Evolutionary conservation across 2,113 vertebrate species (phyloP), one percentile per base, ranked within the genome.

Genomic region (Semnornis frantzii): DNA sequence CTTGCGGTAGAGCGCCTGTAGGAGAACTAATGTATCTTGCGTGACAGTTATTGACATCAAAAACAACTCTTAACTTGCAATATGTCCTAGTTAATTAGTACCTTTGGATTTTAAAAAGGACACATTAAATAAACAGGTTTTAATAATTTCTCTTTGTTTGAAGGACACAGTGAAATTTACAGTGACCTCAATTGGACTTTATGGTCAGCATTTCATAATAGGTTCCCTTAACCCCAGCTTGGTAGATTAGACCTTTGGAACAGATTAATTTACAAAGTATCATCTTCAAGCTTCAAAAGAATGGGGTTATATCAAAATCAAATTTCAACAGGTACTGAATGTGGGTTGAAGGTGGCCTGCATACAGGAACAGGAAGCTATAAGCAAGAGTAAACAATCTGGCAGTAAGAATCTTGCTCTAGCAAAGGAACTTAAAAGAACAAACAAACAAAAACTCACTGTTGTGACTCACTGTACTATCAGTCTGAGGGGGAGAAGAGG

Each of bases 11-110:
- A 88, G 18, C 92, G 81, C 65, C 83, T 65, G 65, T 89, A 95
- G 92, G 71, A 85, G 68, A 93, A 86, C 20, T 80, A 91, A 95
- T 95, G 70, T 52, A 77, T 95, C 63, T 95, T 95, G 39, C 72
- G 77, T 87, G 72, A 93, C 76, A 94, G 82, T 89, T 96, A 94
- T 33, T 97, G 95, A 94, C 76, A 94, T 76, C 81, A 79, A 55
- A 72, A 78, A 89, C 79, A 57, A 72, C 46, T 94, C 76, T n/a
- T 42, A 93, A 91, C 73, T 82, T 92, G 70, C 74, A 95, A 69
- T 48, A 81, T 18, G 46, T 96, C 42, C 82, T 59, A 87, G 44
- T 92, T 95, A 97, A 97, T 88, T 92, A 70, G 42, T 87, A 93
- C 62, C 37, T 91, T 97, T 93, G 74, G 54, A 83, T 78, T 95